Percentiles rank a stretch among this genome's conserved stretches.
Conservation (phyloP, 2,113 vertebrate genomes). For the Athene noctua region DNA sequence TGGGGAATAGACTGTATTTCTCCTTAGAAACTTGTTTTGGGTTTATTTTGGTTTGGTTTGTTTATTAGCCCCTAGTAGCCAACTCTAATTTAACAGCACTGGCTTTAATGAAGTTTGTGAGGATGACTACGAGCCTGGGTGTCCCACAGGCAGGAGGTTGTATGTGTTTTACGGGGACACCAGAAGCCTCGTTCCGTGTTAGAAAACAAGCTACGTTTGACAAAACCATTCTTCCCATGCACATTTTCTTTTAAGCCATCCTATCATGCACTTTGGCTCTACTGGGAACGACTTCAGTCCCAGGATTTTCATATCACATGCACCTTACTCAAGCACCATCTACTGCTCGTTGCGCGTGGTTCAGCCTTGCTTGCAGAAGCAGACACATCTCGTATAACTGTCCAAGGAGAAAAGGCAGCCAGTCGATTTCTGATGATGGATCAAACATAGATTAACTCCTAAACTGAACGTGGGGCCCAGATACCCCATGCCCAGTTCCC, state of each 20-base stretch:
- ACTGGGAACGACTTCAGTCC: background rate
- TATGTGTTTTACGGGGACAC: background rate
- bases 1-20: background rate
- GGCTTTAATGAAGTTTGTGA: background rate
- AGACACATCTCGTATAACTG: rapidly evolving
- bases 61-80: background rate
- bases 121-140: background rate
- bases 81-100: background rate
- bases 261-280: background rate
- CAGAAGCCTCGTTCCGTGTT: background rate
- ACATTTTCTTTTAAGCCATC: background rate
- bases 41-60: background rate
- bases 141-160: background rate
- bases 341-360: background rate
- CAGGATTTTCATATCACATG: background rate
- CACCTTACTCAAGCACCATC: background rate
- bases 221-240: no score
- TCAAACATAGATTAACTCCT: background rate
- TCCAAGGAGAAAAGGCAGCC: background rate
- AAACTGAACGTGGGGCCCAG: background rate
- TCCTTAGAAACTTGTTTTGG: background rate
- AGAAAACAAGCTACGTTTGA: background rate
- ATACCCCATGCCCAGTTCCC: background rate
- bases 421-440: background rate
- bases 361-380: background rate